A percentile compares a stretch with the other conserved stretches of the same genome.
phyloP scores from a whole-genome alignment of 2,797 vertebrate genomes.

The Leptatherina wallacei region DNA sequence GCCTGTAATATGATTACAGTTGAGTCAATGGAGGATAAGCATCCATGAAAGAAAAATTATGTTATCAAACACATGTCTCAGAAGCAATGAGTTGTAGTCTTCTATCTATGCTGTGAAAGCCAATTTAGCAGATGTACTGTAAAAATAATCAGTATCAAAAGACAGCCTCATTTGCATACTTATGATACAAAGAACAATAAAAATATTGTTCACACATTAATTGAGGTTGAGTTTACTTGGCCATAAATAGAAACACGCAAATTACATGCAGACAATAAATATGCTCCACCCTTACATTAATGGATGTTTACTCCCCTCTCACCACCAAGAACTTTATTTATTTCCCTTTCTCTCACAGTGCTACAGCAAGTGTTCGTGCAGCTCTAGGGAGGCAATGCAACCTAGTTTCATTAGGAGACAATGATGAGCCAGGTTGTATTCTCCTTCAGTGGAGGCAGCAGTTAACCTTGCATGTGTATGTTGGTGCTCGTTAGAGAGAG shows the following conservation, averaged over 20 bases:
- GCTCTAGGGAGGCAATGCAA: constrained; percentile 54
- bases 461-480: constrained; percentile 66
- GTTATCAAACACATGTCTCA: constrained; percentile 62
- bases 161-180: constrained; percentile 65
- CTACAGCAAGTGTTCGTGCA: constrained; percentile 14
- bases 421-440: constrained; percentile 68
- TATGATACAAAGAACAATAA: constrained; percentile 50
- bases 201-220: constrained; percentile 58
- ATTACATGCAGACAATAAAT: constrained; percentile 61
- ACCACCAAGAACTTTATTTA: constrained; percentile 35
- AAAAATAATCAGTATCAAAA: constrained; percentile 64
- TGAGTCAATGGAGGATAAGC: constrained; percentile 71
- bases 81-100: constrained; percentile 45
- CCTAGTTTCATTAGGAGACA: constrained; percentile 67
- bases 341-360: constrained; percentile 26
- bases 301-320: constrained; percentile 47
- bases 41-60: constrained; percentile 67
- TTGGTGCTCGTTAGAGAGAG: constrained; percentile 66
- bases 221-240: constrained; percentile 57
- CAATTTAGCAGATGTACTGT: constrained; percentile 57
- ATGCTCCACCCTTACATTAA: constrained; percentile 56
- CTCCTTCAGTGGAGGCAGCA: constrained; percentile 52
- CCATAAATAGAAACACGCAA: constrained; percentile 67
- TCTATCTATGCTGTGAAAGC: constrained; percentile 43
- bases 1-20: constrained; percentile 74